Conservation (phyloP, 1,140 invertebrate species). For the Ectropis grisescens region DNA sequence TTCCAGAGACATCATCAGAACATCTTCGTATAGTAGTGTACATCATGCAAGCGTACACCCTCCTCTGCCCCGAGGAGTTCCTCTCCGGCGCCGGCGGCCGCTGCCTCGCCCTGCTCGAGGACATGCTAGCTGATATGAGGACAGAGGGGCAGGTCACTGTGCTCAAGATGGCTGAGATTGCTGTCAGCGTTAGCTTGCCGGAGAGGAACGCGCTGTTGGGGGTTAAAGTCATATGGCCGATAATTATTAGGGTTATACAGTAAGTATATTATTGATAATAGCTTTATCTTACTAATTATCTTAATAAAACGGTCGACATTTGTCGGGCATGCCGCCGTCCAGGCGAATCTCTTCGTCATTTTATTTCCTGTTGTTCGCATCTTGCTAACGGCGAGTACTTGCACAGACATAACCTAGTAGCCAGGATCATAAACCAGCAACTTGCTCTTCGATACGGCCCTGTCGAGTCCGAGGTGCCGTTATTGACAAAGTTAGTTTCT, state of each 20-base stretch:
- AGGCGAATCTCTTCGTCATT: no score
- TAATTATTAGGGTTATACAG: constrained; percentile 77
- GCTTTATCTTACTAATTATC: background rate
- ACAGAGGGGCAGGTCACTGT: constrained; percentile 83
- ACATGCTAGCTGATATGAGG: constrained; percentile 82
- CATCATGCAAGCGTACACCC: constrained; percentile 86
- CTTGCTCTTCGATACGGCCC: no score
- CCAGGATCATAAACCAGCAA: no score
- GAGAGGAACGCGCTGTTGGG: constrained; percentile 77
- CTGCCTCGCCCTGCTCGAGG: constrained; percentile 77
- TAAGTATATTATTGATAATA: constrained; percentile 58
- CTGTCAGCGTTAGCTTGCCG: constrained; percentile 75
- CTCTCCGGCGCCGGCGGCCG: constrained; percentile 78
- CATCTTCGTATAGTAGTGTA: constrained; percentile 82
- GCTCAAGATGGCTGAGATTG: constrained; percentile 80
- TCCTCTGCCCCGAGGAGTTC: constrained; percentile 86
- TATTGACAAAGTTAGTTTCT: no score
- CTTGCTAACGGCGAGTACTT: no score
- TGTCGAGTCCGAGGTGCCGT: no score
- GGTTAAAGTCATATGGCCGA: constrained; percentile 69
- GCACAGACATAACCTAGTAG: no score
- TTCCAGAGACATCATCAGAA: constrained; percentile 83
- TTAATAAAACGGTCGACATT: constrained; percentile 6
- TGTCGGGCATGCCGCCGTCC: no score
- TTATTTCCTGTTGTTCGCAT: no score